Conservation (phyloP, 2,797 vertebrate species). For the Anguilla marmorata region DNA sequence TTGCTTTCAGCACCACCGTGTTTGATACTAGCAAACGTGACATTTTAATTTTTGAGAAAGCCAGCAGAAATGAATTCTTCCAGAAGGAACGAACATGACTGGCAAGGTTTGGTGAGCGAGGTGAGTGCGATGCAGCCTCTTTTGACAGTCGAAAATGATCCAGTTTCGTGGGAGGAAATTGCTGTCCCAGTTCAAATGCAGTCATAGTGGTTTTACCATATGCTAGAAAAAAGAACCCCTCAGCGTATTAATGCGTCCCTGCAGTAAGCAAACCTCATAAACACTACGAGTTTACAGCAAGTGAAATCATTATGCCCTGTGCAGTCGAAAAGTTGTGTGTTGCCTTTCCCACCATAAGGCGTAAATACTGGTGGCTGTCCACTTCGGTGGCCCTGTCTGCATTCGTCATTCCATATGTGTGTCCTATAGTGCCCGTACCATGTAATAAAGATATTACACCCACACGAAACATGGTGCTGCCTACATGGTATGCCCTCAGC, state of each 20-base stretch:
- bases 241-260: background rate
- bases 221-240: background rate
- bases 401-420: background rate
- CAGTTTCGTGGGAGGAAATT: background rate
- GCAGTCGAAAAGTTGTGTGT: conserved; percentile 1
- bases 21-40: background rate
- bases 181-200: background rate
- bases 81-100: conserved; percentile 85
- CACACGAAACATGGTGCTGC: background rate
- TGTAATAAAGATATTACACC: background rate
- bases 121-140: conserved; percentile 71
- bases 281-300: background rate
- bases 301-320: background rate
- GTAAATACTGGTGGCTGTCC: background rate
- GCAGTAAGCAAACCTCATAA: background rate
- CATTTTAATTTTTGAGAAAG: background rate
- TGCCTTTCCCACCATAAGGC: background rate
- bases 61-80: conserved; percentile 69
- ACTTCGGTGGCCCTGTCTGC: background rate
- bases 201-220: conserved; percentile 6
- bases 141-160: conserved; percentile 1
- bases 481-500: background rate
- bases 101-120: conserved; percentile 90
- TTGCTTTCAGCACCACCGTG: background rate
- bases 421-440: background rate